These are phyloP conservation scores for Panthera tigris DNA, from an alignment of 2,113 vertebrate species.

Conservation along the genomic window DNA sequence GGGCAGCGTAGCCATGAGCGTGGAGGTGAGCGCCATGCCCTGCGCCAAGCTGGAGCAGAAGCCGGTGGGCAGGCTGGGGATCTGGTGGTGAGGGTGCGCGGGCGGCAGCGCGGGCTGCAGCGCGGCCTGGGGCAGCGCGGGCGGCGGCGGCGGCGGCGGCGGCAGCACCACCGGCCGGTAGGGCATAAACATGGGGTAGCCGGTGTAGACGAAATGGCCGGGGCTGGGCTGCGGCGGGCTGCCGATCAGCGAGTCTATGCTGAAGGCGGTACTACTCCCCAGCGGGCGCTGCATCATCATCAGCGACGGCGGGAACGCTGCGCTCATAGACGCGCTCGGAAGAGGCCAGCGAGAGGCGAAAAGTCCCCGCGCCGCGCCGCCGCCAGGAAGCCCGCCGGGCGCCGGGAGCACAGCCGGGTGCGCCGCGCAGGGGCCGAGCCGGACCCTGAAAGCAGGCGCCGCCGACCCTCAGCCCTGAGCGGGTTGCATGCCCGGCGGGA, in stretches of 20 bases:
- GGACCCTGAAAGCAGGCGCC: not conserved
- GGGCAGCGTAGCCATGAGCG: slow-evolving; percentile 96
- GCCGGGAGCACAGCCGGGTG: slow-evolving; percentile 28
- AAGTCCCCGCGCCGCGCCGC: slow-evolving; percentile 63
- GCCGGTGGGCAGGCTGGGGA: slow-evolving; percentile 90
- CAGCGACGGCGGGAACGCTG: slow-evolving; percentile 91
- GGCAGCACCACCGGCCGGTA: slow-evolving; percentile 95
- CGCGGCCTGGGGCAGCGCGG: slow-evolving; percentile 84
- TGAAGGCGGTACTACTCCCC: slow-evolving; percentile 96
- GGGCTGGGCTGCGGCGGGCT: slow-evolving; percentile 93
- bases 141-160: slow-evolving; percentile 92
- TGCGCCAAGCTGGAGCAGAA: slow-evolving; percentile 96
- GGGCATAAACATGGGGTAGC: slow-evolving; percentile 98
- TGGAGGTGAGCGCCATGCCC: slow-evolving; percentile 96
- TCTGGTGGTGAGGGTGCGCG: slow-evolving; percentile 90
- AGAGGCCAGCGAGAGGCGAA: slow-evolving; percentile 52
- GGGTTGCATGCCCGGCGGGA: slow-evolving; percentile 38
- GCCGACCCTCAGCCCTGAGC: slow-evolving; percentile 52
- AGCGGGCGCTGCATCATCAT: slow-evolving; percentile 98
- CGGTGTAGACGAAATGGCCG: slow-evolving; percentile 95
- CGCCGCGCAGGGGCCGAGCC: not conserved
- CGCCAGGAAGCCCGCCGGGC: slow-evolving; percentile 54
- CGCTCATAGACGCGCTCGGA: slow-evolving; percentile 90
- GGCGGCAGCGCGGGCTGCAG: slow-evolving; percentile 88
- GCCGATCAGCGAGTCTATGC: slow-evolving; percentile 97